A percentile compares a stretch with the other conserved stretches of the same genome.
These are phyloP conservation scores for Chrysodeixis includens DNA, from an alignment of 2,888 invertebrate species.

Conservation along the genomic window DNA sequence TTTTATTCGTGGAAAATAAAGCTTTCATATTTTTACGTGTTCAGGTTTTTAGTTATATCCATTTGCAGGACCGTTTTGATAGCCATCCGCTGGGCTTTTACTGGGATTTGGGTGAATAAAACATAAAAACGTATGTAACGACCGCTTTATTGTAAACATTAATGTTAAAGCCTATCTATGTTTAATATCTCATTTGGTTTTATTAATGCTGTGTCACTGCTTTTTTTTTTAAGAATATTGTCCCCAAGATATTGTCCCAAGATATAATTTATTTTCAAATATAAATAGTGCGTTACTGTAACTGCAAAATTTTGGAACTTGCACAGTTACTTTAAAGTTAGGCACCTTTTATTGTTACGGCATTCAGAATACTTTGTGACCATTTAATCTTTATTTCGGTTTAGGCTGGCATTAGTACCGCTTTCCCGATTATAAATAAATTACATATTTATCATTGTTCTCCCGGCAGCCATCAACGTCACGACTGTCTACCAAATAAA, in stretches of 20 bases:
- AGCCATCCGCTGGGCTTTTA: neutral
- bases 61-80: slow-evolving; percentile 30
- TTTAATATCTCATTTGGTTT: too few relatives aligned
- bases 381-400: neutral
- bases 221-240: too few relatives aligned
- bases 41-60: slow-evolving; percentile 29
- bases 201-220: too few relatives aligned
- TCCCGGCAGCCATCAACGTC: slow-evolving; percentile 54
- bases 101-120: neutral
- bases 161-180: neutral
- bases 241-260: too few relatives aligned
- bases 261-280: too few relatives aligned
- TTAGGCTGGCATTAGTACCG: neutral
- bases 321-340: too few relatives aligned
- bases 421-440: slow-evolving; percentile 22
- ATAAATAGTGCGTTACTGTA: too few relatives aligned
- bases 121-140: neutral
- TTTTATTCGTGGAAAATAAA: slow-evolving; percentile 53
- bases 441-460: slow-evolving; percentile 57
- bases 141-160: neutral
- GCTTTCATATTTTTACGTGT: slow-evolving; percentile 49
- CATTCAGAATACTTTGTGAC: neutral
- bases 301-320: too few relatives aligned
- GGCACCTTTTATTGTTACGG: too few relatives aligned
- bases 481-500: slow-evolving; percentile 57